These are phyloP conservation scores for Epistrophe grossulariae DNA, from an alignment of 2,888 invertebrate genomes.

Conservation along the genomic window DNA sequence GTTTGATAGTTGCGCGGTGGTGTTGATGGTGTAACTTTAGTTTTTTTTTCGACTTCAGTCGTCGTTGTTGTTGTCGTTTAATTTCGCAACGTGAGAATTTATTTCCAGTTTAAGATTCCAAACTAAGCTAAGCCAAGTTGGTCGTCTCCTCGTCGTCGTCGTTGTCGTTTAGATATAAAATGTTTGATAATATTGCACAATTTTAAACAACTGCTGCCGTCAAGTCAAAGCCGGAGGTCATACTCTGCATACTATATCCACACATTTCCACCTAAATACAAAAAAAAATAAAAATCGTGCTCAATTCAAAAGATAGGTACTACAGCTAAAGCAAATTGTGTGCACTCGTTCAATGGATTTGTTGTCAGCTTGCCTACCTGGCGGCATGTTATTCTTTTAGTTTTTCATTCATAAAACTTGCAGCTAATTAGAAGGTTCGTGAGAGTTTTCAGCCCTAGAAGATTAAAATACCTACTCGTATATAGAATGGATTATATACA, in stretches of 20 bases:
- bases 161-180: conserved; percentile 24
- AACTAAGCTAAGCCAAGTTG: neutral
- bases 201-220: conserved; percentile 25
- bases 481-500: neutral
- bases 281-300: conserved; percentile 46
- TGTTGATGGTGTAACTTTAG: conserved; percentile 9
- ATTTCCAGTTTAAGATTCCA: conserved; percentile 27
- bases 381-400: neutral
- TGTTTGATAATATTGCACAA: conserved; percentile 62
- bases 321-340: conserved; percentile 28
- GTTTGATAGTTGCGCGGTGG: neutral
- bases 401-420: conserved; percentile 67
- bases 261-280: conserved; percentile 17
- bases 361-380: conserved; percentile 26
- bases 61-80: conserved; percentile 18
- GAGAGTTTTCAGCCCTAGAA: conserved; percentile 62
- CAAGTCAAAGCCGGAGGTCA: conserved; percentile 18
- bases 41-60: neutral
- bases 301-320: conserved; percentile 43
- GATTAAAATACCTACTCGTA: conserved; percentile 52
- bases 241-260: conserved; percentile 17
- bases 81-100: conserved; percentile 44
- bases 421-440: conserved; percentile 64
- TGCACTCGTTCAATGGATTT: conserved; percentile 35
- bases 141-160: conserved; percentile 7